Evolutionary conservation across 2,113 vertebrate species (phyloP), one percentile per base, ranked within the genome.

Genomic region (Gymnorhina tibicen): DNA sequence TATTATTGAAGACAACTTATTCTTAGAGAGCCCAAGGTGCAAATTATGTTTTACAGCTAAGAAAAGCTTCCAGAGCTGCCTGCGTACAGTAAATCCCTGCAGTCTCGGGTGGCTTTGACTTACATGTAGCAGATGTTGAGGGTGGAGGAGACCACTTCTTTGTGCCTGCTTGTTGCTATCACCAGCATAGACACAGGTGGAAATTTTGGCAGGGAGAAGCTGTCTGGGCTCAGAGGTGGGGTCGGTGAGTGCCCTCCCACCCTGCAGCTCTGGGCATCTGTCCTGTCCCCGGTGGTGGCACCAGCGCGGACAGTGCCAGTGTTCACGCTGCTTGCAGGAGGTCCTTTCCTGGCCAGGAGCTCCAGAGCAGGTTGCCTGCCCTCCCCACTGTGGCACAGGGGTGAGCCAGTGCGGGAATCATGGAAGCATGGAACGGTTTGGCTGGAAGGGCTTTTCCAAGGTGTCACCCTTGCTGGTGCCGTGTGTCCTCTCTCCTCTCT

Each of bases 1-100:
- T 82, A 42, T 81, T 93, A 92, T 85, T 87, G 77, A 94, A 88
- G 44, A 79, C 64, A 89, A 68, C 50, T 88, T 86, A 70, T 93
- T 95, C 77, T 69, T 91, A 69, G 92, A 62, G 77, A 93, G 33
- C 70, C 62, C 49, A 69, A 85, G 69, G 87, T 82, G 89, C 76
- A 95, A 89, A 93, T 93, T 76, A 79, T 58, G 37, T 91, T 96
- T 95, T 46, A 26, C 62, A 87, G 72, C 84, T 89, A 66, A 82
- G 84, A 73, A 87, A 85, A 94, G 46, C 81, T 92, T 89, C 63
- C 63, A 53, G 86, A 93, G 49, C 77, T 92, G 92, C 72, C 49
- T 85, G 5, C 1, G 0, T 68, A 37, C 28, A 22, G 67, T 73
- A 93, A 96, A 94, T 85, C 76, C 74, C 44, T 9, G 9, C 74